Evolutionary conservation across 2,888 invertebrate genomes (phyloP), one percentile per base, ranked within the genome.

Genomic region (Hydraecia micacea): DNA sequence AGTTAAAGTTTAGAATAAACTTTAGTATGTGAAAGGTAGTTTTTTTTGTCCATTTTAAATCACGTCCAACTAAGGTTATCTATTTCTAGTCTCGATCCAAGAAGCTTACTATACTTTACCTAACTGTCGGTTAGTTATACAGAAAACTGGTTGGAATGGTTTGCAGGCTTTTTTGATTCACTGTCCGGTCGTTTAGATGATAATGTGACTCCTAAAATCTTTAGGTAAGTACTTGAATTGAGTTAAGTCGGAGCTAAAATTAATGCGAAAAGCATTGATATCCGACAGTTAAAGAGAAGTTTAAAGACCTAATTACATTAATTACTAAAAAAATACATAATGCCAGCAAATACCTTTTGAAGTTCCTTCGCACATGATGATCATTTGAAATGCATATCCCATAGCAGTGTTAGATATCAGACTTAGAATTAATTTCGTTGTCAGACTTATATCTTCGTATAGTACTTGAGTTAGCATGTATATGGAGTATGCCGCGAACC

Each of bases 361-460:
- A 49, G 97, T 97, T 58, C 98, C 97, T 95, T 98, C 98, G 91
- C 97, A 98, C 95, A 98, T 97, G 60, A 98, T 95, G 71, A 99
- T 97, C 88, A 98, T 96, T 92, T 98, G 98, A 83, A 98, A 97
- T 0, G 98, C 98, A 90, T 98, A 98, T 2, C 98, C 98, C 98
- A 99, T 98, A 4, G 98, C 99, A 0, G 98, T 97, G 91, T 99
- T 99, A 0, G 98, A 98, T 83, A 98, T 96, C 15, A 99, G 92
- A 91, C 98, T 97, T 70, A 98, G 95, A 0, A 96, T 81, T 0
- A 98, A 85, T 93, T 98, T 98, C 1, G 97, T 93, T 0, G 92
- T 91, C 63, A 97, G 90, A 69, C 93, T 94, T 82, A 98, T 94
- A 42, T 97, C 96, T 85, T 97, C 97, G 90, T 98, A 98, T 9